Conservation (phyloP, 2,888 invertebrate species). For the Luperina testacea region DNA sequence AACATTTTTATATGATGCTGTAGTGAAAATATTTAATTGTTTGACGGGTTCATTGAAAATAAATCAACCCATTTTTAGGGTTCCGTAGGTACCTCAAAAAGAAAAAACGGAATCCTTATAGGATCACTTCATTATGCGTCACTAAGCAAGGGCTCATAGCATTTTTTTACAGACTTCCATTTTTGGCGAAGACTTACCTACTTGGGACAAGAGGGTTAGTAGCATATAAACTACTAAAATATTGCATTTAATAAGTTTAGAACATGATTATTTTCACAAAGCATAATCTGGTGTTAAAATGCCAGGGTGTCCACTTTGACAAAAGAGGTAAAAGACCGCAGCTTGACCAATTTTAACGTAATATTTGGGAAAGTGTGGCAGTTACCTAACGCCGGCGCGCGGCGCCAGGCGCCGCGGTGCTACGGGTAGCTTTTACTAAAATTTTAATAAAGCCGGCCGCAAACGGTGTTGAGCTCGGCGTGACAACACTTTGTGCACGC, state of each 20-base stretch:
- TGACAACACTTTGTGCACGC: slow-evolving; percentile 56
- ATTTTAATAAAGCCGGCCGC: slow-evolving; percentile 60
- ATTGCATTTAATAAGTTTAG: slow-evolving; percentile 8
- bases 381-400: slow-evolving; percentile 42
- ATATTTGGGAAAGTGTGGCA: slow-evolving; percentile 56
- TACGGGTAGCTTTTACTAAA: slow-evolving; percentile 44
- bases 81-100: too few relatives aligned
- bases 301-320: not conserved
- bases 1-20: too few relatives aligned
- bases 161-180: not conserved
- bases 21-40: slow-evolving; percentile 2
- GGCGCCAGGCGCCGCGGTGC: not conserved
- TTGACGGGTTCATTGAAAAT: not conserved
- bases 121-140: too few relatives aligned
- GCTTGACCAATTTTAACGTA: slow-evolving; percentile 44
- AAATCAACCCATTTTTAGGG: too few relatives aligned
- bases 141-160: too few relatives aligned
- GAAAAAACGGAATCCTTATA: too few relatives aligned
- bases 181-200: not conserved
- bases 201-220: not conserved
- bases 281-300: not conserved
- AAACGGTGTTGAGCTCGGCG: slow-evolving; percentile 42
- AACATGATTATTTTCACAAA: slow-evolving; percentile 11
- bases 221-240: not conserved
- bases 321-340: slow-evolving; percentile 21